These are phyloP conservation scores for Baronia brevicornis DNA, from an alignment of 2,888 invertebrate species.

Conservation along the genomic window DNA sequence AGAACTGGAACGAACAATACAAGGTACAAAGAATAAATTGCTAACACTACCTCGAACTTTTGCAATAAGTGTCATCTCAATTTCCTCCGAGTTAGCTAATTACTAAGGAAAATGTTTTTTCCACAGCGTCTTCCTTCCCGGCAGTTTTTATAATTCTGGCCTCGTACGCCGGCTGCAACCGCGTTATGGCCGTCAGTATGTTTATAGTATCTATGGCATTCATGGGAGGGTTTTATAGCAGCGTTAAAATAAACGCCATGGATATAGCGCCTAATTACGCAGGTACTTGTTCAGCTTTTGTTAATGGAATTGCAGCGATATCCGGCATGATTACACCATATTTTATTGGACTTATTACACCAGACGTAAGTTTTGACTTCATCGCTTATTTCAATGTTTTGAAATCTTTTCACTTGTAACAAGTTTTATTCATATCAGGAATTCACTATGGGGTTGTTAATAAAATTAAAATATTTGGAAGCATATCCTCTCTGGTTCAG, in stretches of 20 bases:
- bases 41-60: background rate
- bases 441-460: no score
- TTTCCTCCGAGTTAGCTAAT: background rate
- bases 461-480: no score
- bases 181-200: constrained; percentile 60
- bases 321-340: constrained; percentile 78
- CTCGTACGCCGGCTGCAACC: constrained; percentile 77
- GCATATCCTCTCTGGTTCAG: no score
- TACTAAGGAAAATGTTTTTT: background rate
- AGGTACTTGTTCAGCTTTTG: constrained; percentile 78
- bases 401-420: constrained; percentile 6
- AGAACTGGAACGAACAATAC: no score
- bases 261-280: constrained; percentile 79
- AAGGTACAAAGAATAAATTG: no score
- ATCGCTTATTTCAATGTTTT: constrained; percentile 2
- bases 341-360: constrained; percentile 75
- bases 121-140: constrained; percentile 77
- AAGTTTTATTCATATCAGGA: no score
- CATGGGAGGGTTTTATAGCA: constrained; percentile 82
- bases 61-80: constrained; percentile 25
- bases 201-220: constrained; percentile 78
- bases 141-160: constrained; percentile 78
- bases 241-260: constrained; percentile 79
- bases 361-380: constrained; percentile 64
- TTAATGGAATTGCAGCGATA: constrained; percentile 77